phyloP scores from a whole-genome alignment of 2,113 vertebrate species.

The Periophthalmodon schlosseri region DNA sequence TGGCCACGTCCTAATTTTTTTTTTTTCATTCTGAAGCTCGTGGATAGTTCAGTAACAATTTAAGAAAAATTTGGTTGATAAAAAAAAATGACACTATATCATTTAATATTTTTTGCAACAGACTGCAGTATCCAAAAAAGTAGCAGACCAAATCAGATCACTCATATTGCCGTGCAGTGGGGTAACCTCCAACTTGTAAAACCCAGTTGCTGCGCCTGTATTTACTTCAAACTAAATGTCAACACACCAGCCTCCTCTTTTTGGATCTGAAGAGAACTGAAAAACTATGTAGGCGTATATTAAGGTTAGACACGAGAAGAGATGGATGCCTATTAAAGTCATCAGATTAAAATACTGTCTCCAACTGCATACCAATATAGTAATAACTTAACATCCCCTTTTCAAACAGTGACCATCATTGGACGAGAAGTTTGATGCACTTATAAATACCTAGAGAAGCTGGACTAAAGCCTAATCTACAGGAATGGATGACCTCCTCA shows the following conservation, averaged over 20 bases:
- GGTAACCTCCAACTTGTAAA: not conserved
- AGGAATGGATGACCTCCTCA: not conserved
- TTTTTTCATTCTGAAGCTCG: no score
- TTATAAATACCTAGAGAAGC: not conserved
- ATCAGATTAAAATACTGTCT: not conserved
- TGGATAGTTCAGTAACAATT: no score
- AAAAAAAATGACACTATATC: no score
- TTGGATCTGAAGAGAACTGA: not conserved
- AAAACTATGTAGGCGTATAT: not conserved
- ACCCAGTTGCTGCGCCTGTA: not conserved
- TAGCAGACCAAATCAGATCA: no score
- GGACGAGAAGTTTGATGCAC: not conserved
- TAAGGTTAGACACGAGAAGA: not conserved
- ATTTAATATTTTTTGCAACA: no score
- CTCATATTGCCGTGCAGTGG: not conserved
- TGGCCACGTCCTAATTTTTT: no score
- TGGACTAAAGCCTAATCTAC: not conserved
- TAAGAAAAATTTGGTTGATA: no score
- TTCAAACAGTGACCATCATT: slow-evolving; percentile 2
- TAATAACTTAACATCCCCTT: slow-evolving; percentile 6
- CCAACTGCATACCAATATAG: not conserved
- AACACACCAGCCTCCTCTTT: not conserved
- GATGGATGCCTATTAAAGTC: not conserved
- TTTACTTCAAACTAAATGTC: slow-evolving; percentile 3
- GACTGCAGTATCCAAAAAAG: no score